Conservation (phyloP, 2,797 vertebrate species). For the Lepus oiostolus region DNA sequence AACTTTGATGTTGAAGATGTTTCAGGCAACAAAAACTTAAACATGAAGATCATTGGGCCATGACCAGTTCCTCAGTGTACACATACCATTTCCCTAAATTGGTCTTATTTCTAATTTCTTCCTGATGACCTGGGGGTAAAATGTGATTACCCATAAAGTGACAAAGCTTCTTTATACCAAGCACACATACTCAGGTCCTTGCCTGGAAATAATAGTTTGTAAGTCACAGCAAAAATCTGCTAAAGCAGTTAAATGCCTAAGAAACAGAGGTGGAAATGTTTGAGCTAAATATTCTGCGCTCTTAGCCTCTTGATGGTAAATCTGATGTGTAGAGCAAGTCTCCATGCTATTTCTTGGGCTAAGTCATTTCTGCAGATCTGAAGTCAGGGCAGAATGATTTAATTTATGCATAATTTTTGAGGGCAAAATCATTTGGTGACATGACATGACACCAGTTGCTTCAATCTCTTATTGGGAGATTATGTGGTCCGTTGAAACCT, state of each 20-base stretch:
- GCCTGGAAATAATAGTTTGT: neutral
- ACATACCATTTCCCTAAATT: conserved; percentile 80
- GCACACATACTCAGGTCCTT: neutral
- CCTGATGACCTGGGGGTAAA: conserved; percentile 32
- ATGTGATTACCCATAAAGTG: conserved; percentile 71
- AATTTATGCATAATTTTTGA: neutral
- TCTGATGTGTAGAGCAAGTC: neutral
- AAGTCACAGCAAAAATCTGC: neutral
- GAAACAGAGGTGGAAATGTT: neutral
- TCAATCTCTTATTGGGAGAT: neutral
- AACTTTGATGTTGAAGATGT: conserved; percentile 48
- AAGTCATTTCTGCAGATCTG: neutral
- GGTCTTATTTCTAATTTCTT: conserved; percentile 78
- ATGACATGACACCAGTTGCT: neutral
- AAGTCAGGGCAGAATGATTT: neutral
- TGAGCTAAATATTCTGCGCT: neutral
- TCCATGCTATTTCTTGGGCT: neutral
- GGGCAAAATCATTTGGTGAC: neutral
- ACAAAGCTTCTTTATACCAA: conserved; percentile 46
- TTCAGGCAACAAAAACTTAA: conserved; percentile 77
- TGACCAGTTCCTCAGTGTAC: conserved; percentile 46
- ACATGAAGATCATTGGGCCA: conserved; percentile 72
- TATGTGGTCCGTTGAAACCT: neutral
- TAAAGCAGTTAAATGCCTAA: neutral
- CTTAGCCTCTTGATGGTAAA: neutral